phyloP scores from a whole-genome alignment of 2,888 invertebrate genomes.

The Galerucella calmariensis region DNA sequence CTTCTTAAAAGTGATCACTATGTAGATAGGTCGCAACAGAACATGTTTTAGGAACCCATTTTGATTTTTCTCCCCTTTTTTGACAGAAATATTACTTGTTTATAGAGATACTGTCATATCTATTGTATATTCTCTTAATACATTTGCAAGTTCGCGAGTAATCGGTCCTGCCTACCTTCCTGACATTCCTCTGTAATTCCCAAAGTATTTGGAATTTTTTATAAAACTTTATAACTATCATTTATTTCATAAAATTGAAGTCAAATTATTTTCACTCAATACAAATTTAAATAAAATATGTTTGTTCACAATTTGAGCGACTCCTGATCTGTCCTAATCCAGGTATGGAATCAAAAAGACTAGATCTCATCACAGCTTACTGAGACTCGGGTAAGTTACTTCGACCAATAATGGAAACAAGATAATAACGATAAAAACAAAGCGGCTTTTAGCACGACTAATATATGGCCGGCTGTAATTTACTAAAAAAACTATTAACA shows the following conservation, averaged over 20 bases:
- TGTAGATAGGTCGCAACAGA: no score
- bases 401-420: slow-evolving; percentile 60
- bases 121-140: no score
- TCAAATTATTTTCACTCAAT: neutral
- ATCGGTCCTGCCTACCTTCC: no score
- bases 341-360: slow-evolving; percentile 43
- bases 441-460: slow-evolving; percentile 57
- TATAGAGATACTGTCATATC: no score
- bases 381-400: slow-evolving; percentile 57
- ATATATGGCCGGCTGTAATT: slow-evolving; percentile 56
- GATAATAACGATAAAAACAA: slow-evolving; percentile 61
- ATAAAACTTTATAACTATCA: no score
- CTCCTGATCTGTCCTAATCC: slow-evolving; percentile 29
- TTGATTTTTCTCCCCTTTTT: no score
- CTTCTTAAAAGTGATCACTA: no score
- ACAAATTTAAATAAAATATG: neutral
- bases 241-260: neutral
- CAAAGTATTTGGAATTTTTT: no score
- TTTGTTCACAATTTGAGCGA: neutral
- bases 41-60: no score
- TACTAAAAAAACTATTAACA: slow-evolving; percentile 55
- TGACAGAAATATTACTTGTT: no score
- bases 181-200: no score
- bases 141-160: no score
- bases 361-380: slow-evolving; percentile 55